Base-by-base conservation (phyloP, 2,113 vertebrate species). In the Danionella cerebrum region DNA sequence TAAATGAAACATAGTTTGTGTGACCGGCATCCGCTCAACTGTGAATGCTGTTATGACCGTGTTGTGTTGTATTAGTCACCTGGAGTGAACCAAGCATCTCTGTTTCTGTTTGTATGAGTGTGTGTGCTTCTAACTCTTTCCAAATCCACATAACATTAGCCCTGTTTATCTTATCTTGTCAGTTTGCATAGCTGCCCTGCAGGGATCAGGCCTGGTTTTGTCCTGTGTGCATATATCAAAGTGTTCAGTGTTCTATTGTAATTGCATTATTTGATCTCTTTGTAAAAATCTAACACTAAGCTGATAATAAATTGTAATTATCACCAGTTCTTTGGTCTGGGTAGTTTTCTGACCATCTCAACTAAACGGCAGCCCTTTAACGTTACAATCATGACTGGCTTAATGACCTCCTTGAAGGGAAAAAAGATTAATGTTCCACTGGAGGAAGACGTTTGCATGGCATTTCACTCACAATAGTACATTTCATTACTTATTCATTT, bases 271-370 rank as follows among this genome's bases (percentile, higher is more conserved):
- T 69, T 67, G 44, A 75, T 69, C 51, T 63, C 57, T 78, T 79
- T 79, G 68, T 80, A 67, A 7, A 33, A 75, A 73, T 71, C 50
- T 16, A 70, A 16, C 35, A 63, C 25, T 52, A 64, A 44, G 51
- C 31, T 71, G 68, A 52, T 66, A 76, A 72, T 79, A 74, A 79
- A 76, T 69, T 70, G 59, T 62, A 65, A 63, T 38, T 45, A 69
- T 54, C 45, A 45, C 36, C 19, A 3, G 2, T 31, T 52, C 33
- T 60, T 7, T 36, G 51, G n/a, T 22, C 19, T 21, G 22, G 18
- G 1, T 9, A 6, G 3, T 33, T 5, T 33, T 33, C 29, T 33
- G 29, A 9, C 29, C 29, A 33, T 33, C n/a, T n/a, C n/a, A n/a
- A n/a, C n/a, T n/a, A 3, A 33, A 33, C 29, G 9, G 29, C 29